Conservation (phyloP, 2,797 vertebrate genomes). For the Pogoniulus pusillus region DNA sequence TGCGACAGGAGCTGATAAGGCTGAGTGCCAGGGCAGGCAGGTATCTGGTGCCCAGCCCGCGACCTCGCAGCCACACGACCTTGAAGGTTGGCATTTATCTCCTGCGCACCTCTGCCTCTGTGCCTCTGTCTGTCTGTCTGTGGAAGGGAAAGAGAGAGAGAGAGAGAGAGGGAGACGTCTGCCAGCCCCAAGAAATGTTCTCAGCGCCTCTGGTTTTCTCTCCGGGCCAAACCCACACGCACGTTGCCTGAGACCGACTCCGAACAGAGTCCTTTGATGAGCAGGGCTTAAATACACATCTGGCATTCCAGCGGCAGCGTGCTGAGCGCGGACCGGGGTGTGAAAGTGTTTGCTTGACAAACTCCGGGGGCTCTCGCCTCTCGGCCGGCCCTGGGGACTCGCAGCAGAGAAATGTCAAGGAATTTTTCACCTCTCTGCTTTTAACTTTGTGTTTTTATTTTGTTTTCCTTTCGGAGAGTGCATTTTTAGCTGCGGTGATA, state of each 20-base stretch:
- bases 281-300: conserved; percentile 68
- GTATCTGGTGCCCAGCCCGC: conserved; percentile 44
- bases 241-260: conserved; percentile 55
- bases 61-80: not conserved
- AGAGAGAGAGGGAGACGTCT: not conserved
- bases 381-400: conserved; percentile 65
- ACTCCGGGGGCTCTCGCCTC: conserved; percentile 70
- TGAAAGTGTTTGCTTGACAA: conserved; percentile 78
- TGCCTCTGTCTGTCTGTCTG: not conserved
- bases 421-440: conserved; percentile 76
- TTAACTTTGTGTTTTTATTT: conserved; percentile 73
- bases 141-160: no score
- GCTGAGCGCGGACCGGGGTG: conserved; percentile 54
- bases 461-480: conserved; percentile 66
- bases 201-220: conserved; percentile 31
- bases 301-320: conserved; percentile 69
- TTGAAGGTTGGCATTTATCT: conserved; percentile 47
- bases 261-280: conserved; percentile 69
- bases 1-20: conserved; percentile 58
- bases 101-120: fast-evolving
- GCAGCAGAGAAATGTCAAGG: conserved; percentile 70
- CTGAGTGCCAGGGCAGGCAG: not conserved
- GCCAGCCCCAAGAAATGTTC: conserved; percentile 53
- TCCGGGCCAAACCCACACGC: conserved; percentile 63
- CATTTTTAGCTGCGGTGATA: conserved; percentile 62